Base-by-base conservation (phyloP, 2,113 vertebrate species). In the Mesembrinibis cayennensis region DNA sequence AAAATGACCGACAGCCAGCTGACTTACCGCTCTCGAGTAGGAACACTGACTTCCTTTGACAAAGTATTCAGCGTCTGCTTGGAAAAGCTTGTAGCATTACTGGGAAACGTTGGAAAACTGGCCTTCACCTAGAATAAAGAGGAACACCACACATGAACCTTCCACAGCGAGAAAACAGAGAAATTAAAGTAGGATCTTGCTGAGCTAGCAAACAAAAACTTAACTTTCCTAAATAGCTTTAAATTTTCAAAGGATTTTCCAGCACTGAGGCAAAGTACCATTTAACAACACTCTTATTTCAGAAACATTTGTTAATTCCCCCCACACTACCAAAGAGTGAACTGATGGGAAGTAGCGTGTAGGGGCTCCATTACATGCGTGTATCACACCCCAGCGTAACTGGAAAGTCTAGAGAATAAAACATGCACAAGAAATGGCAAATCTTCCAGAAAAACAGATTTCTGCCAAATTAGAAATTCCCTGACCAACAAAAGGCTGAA, bases 61-160 rank as follows among this genome's bases (percentile, higher is more conserved):
- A 96, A 98, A 2, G 97, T 96, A 38, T 76, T 93, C 69, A 97
- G 94, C 72, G 87, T 89, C 71, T 98, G 98, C 96, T 98, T 98
- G 30, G 98, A 83, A 87, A 97, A 96, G 87, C 93, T 95, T 85
- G 97, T 85, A 90, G 98, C 92, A 47, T 96, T 98, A 81, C 97
- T 96, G 26, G 98, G 98, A 83, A 98, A 97, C 18, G 95, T 79
- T 94, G 96, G 97, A 87, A 98, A 98, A 29, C 88, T 89, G 87
- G 94, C 96, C 49, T 97, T 97, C 49, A 97, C 97, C 70, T 98
- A 97, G 77, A 98, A 99, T 53, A 87, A 97, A 92, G 98, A 93
- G 59, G 97, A 72, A 65, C 49, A 81, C 55, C 85, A 69, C 16
- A 89, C 40, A 11, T 97, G 95, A 90, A 74, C 42, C 98, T 98